phyloP scores from a whole-genome alignment of 2,888 invertebrate genomes.

The Dilophus febrilis region DNA sequence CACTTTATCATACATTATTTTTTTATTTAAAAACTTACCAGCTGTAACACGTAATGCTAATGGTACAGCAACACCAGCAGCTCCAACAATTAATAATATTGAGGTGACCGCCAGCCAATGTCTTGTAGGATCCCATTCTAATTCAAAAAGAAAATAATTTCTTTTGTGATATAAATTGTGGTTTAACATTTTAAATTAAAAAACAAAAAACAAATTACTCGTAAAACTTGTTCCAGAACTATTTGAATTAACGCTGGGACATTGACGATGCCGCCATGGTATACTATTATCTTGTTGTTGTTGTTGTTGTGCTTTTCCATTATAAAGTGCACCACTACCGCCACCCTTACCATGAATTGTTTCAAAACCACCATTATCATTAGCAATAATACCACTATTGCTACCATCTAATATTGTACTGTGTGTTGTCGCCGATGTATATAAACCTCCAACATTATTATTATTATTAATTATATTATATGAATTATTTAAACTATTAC shows the following conservation, averaged over 20 bases:
- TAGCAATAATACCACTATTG: no score
- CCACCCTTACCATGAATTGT: slow-evolving; percentile 21
- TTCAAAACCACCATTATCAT: slow-evolving; percentile 8
- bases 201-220: slow-evolving; percentile 26
- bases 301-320: slow-evolving; percentile 22
- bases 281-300: slow-evolving; percentile 18
- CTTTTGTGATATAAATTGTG: no score
- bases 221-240: slow-evolving; percentile 30
- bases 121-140: slow-evolving; percentile 40
- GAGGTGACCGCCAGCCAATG: slow-evolving; percentile 65
- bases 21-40: slow-evolving; percentile 23
- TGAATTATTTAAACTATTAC: slow-evolving; percentile 7
- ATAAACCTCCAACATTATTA: neutral
- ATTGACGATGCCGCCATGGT: slow-evolving; percentile 31
- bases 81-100: slow-evolving; percentile 57
- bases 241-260: slow-evolving; percentile 29
- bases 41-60: slow-evolving; percentile 59
- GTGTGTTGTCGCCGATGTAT: no score
- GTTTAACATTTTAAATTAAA: no score
- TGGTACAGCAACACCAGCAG: slow-evolving; percentile 65
- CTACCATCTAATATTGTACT: no score
- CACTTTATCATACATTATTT: no score
- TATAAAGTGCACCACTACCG: slow-evolving; percentile 21
- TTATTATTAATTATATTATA: slow-evolving; percentile 6
- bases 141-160: no score